Percentiles rank a stretch among this genome's conserved stretches.
These are phyloP conservation scores for Aleadryas rufinucha DNA, from an alignment of 2,113 vertebrate species.

Conservation along the genomic window DNA sequence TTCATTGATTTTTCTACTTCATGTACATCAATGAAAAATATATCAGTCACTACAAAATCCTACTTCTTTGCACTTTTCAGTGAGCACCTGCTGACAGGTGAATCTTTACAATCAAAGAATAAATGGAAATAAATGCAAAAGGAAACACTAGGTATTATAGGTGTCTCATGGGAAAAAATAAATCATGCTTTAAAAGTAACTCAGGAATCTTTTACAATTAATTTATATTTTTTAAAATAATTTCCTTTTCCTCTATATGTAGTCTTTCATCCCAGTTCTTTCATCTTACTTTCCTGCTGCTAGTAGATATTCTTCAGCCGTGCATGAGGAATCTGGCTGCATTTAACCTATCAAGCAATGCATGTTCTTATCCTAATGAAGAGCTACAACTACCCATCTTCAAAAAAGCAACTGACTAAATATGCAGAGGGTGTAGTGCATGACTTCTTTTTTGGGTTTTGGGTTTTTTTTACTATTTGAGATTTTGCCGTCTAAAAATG, in stretches of 20 bases:
- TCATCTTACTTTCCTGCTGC: background rate
- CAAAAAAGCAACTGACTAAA: background rate
- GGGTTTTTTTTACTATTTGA: background rate
- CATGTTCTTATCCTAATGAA: background rate
- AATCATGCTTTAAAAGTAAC: background rate
- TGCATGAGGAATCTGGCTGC: background rate
- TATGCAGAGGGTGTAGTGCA: background rate
- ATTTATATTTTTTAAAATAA: background rate
- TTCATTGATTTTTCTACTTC: background rate
- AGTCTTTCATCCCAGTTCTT: background rate
- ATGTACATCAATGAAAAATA: background rate
- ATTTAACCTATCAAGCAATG: background rate
- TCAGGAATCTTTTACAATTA: background rate
- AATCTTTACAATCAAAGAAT: background rate
- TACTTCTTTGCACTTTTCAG: background rate
- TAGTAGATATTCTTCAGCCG: background rate
- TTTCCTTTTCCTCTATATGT: background rate
- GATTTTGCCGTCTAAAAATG: background rate
- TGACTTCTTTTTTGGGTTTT: accelerated
- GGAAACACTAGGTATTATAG: background rate
- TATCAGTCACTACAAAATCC: background rate
- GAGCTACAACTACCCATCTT: background rate
- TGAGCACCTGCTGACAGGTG: background rate
- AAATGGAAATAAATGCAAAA: background rate
- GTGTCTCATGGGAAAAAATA: background rate